Base-by-base conservation (phyloP, 2,888 invertebrate species). In the Polietes domitor region DNA sequence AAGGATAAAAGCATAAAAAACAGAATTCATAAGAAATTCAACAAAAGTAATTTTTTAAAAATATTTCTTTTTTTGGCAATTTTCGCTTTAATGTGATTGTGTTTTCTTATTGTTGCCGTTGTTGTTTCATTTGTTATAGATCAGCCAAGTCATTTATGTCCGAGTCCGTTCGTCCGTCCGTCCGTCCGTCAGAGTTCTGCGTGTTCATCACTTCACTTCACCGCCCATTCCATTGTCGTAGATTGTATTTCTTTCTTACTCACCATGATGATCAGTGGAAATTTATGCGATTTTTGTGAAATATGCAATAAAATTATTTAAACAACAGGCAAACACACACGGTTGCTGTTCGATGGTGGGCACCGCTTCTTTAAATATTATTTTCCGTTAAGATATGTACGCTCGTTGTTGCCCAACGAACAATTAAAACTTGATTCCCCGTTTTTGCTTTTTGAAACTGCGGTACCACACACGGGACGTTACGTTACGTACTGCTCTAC, bases 231-330 rank as follows among this genome's bases (percentile, higher is more conserved):
- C 1, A 15, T 41, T 43, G 43, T 37, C 21, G 32, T 47, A n/a
- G 47, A 37, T 47, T 32, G 32, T 32, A 9, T 32, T 32, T 32
- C 32, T 32, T 32, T 28, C 65, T 41, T 73, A 87, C 87, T 87
- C 79, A 87, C 87, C 87, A 87, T 87, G 32, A 87, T 85, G 70
- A 87, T 84, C 26, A 87, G 78, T 63, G 73, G 81, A 79, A 87
- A 77, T 83, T 85, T 87, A 82, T 82, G 72, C 17, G 80, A 81
- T 72, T 85, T 86, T 73, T 82, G 79, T 68, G 61, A 65, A 77
- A 28, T 82, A 74, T 24, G 71, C 32, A 63, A 68, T 41, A 28
- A 63, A 71, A 83, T 80, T 77, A 77, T 68, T 74, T 65, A 53
- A 41, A 32, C 12, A 41, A 78, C 47, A 68, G 37, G 55, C 58